Conservation (phyloP, 2,797 vertebrate species). For the Siniperca undulata region DNA sequence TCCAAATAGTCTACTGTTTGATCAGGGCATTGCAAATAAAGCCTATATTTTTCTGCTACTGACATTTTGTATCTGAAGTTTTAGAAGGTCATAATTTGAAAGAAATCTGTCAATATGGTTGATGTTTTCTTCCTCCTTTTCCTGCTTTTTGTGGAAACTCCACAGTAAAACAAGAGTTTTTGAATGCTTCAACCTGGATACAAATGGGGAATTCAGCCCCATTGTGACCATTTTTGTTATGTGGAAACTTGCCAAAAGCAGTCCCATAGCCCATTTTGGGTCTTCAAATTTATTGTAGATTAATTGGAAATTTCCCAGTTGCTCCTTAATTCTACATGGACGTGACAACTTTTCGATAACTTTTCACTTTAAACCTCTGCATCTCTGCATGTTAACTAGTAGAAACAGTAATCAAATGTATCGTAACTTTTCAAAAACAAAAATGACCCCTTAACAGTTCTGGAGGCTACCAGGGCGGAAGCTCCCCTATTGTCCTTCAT, state of each 20-base stretch:
- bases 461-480: too few relatives aligned
- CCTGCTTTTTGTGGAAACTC: background rate
- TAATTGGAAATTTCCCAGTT: background rate
- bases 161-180: background rate
- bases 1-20: slow-evolving; percentile 38
- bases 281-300: background rate
- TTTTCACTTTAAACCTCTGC: too few relatives aligned
- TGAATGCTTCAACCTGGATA: background rate
- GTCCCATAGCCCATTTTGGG: background rate
- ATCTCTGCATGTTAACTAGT: background rate
- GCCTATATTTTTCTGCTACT: slow-evolving; percentile 39
- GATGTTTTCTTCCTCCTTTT: slow-evolving; percentile 47
- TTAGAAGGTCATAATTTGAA: slow-evolving; percentile 68
- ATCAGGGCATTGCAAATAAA: slow-evolving; percentile 58
- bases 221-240: background rate
- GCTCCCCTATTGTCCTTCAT: too few relatives aligned
- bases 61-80: slow-evolving; percentile 62
- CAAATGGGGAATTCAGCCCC: background rate
- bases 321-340: background rate
- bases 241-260: background rate
- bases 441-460: too few relatives aligned
- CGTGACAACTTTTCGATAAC: too few relatives aligned
- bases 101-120: slow-evolving; percentile 37
- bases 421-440: too few relatives aligned
- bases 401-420: too few relatives aligned